Evolutionary conservation across 2,113 vertebrate genomes (phyloP).

Genomic region (Edolisoma coerulescens): DNA sequence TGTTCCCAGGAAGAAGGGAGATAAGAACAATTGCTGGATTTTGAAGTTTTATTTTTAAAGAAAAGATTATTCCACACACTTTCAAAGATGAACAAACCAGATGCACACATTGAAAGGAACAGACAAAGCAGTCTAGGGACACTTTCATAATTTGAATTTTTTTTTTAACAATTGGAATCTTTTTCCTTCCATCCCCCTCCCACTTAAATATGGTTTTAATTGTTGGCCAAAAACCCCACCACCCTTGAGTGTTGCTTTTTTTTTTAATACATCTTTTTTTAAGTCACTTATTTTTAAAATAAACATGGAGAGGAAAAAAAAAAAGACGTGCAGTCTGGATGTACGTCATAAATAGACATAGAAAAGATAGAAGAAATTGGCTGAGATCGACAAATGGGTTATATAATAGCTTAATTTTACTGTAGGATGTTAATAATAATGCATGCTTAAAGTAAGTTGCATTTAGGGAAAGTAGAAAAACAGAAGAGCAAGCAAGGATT

Average conservation of each 20-base stretch:
- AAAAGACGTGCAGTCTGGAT: slow-evolving; percentile 92
- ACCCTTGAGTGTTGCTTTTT: slow-evolving; percentile 70
- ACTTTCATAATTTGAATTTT: slow-evolving; percentile 37
- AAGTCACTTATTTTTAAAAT: slow-evolving; percentile 71
- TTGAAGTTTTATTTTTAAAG: slow-evolving; percentile 45
- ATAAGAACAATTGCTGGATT: slow-evolving; percentile 41
- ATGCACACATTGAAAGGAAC: slow-evolving; percentile 88
- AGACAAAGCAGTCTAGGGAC: slow-evolving; percentile 78
- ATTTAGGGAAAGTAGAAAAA: slow-evolving; percentile 99
- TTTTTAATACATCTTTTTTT: slow-evolving; percentile 74
- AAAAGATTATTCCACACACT: slow-evolving; percentile 83
- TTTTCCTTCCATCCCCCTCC: not conserved
- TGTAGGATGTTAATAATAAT: slow-evolving; percentile 83
- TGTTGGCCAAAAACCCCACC: slow-evolving; percentile 60
- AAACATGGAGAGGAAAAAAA: slow-evolving; percentile 63
- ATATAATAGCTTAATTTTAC: slow-evolving; percentile 72
- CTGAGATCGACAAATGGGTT: slow-evolving; percentile 83
- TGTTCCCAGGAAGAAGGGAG: slow-evolving; percentile 71
- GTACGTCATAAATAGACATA: slow-evolving; percentile 83
- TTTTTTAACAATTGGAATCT: not conserved
- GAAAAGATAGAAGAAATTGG: slow-evolving; percentile 82
- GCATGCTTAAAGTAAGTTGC: slow-evolving; percentile 99
- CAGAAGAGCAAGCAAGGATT: slow-evolving; percentile 82
- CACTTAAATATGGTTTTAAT: slow-evolving; percentile 6
- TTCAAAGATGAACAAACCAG: slow-evolving; percentile 87